Evolutionary conservation across 2,888 invertebrate species (phyloP), one percentile per base, ranked within the genome.

Genomic region (Drosophila nr. medialis): DNA sequence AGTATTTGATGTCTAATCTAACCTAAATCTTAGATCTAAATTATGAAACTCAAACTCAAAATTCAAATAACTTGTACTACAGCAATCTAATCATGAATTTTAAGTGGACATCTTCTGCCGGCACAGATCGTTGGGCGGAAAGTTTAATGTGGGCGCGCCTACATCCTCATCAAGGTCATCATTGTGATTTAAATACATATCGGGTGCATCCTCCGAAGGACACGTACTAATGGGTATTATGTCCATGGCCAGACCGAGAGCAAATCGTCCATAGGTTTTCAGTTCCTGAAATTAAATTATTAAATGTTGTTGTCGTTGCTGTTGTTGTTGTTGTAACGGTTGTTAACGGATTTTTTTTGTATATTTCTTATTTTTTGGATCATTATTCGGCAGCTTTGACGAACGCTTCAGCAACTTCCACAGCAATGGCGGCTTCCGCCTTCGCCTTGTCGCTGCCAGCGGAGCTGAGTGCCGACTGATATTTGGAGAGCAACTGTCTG

Each of bases 351-450:
- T 56, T 56, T 36, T 1, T 51, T 40, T 27, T 11, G 11, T 55
- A 49, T 34, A 13, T 29, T 56, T 21, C 29, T 13, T 27, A 15
- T 40, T 15, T 56, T 40, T 30, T 21, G 30, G 30, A 29, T 42
- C 55, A 91, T 94, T 95, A 95, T 93, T 94, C 94, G 70, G 95
- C 94, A 75, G 99, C 98, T 93, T 97, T 97, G 63, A 98, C 96
- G 84, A 99, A 94, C 82, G 98, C 98, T 93, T 99, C 98, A 60
- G 97, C 98, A 62, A 98, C 98, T 94, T 99, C 99, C 11, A 99
- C 94, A 42, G 98, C 97, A 90, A 99, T 98, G 75, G 96, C 95
- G 60, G 99, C 99, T 94, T 98, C 98, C 21, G 98, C 99, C 92
- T 94, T 95, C 51, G 95, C 95, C 93, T 95, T 94, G 0, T 99